Evolutionary conservation across 2,888 invertebrate genomes (phyloP).

Genomic region (Acanthosepion esculentum): DNA sequence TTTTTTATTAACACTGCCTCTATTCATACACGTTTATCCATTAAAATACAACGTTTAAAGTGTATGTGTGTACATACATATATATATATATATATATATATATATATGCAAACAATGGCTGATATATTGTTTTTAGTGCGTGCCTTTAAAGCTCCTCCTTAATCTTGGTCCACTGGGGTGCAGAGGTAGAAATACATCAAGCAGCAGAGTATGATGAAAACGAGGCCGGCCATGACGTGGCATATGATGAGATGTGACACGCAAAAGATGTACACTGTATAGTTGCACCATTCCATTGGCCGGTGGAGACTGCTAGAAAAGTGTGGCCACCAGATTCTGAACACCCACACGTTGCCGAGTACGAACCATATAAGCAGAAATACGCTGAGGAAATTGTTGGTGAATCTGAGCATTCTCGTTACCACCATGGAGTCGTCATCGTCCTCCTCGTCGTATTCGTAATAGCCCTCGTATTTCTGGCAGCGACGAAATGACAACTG

Average conservation of each 20-base stretch:
- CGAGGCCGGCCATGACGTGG: neutral
- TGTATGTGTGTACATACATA: too few relatives aligned
- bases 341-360: conserved; percentile 46
- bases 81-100: too few relatives aligned
- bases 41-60: too few relatives aligned
- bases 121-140: too few relatives aligned
- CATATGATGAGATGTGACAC: neutral
- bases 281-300: conserved; percentile 42
- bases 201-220: neutral
- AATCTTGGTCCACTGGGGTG: neutral
- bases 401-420: conserved; percentile 38
- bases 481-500: neutral
- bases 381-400: conserved; percentile 23
- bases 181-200: neutral
- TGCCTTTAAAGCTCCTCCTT: neutral
- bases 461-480: conserved; percentile 34
- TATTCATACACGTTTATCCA: too few relatives aligned
- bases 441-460: conserved; percentile 42
- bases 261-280: neutral
- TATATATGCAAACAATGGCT: too few relatives aligned
- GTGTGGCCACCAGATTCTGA: conserved; percentile 42
- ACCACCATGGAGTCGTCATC: conserved; percentile 15
- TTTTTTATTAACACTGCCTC: too few relatives aligned
- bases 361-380: conserved; percentile 40
- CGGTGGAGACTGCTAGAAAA: neutral